Conservation (phyloP, 2,113 vertebrate species). For the Cynopterus brachyotis region DNA sequence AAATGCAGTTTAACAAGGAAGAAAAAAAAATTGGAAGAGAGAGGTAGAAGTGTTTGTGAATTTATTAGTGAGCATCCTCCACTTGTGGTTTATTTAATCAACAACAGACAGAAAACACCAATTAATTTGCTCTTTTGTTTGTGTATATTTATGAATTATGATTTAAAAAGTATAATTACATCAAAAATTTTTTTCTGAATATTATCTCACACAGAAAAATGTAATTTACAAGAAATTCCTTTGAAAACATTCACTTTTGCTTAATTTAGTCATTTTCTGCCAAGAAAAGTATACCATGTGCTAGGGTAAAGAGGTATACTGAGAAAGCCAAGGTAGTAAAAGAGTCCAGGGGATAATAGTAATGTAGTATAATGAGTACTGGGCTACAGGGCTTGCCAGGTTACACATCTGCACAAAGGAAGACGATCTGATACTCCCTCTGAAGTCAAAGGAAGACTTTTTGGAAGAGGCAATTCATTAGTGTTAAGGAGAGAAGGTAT, state of each 20-base stretch:
- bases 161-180: neutral
- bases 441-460: neutral
- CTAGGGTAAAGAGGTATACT: neutral
- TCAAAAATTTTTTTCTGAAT: neutral
- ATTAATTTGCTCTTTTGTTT: neutral
- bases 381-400: too few relatives aligned
- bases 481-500: neutral
- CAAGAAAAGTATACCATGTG: neutral
- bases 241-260: neutral
- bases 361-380: fast-evolving
- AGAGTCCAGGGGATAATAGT: neutral
- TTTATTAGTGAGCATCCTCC: neutral
- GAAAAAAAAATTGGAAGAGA: neutral
- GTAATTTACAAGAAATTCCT: neutral
- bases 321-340: neutral
- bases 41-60: neutral
- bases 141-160: neutral
- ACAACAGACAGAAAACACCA: neutral
- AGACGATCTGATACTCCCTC: neutral
- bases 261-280: neutral
- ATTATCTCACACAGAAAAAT: neutral
- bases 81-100: neutral
- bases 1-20: neutral
- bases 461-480: neutral
- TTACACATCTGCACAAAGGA: neutral